Evolutionary conservation across 2,797 vertebrate genomes (phyloP), one percentile per base, ranked within the genome.

Genomic region (Ambastaia sidthimunki): DNA sequence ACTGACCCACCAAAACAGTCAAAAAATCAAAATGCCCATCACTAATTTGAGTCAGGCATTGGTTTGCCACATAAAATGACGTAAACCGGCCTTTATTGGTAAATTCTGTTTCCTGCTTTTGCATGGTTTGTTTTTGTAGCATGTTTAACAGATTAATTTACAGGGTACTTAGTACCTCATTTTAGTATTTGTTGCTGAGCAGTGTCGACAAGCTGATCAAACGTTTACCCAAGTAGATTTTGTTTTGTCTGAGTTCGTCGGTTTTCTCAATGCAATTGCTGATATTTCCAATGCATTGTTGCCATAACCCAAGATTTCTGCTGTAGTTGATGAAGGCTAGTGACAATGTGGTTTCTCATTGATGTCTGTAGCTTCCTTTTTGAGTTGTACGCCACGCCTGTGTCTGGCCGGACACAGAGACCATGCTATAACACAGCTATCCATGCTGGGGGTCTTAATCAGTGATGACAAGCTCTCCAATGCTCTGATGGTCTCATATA

Each of bases 301-400:
- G 73, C 80, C 65, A 92, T 93, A 90, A 93, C 91, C 85, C 88
- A 85, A 88, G 88, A 90, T 21, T 88, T 88, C 88, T 91, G 89
- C 90, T 89, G 88, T 93, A 93, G 92, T 91, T 88, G 90, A 91
- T 88, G 88, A 91, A 85, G 82, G 89, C 87, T 92, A 91, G 91
- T 88, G 91, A 93, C 89, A 93, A 93, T 94, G 93, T 94, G 93
- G 93, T 94, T 95, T 94, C 94, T 94, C 93, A 93, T 94, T 94
- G 92, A 92, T 91, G 92, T 93, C 90, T 93, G 89, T 91, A 87
- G 86, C 85, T 84, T 86, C 75, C 66, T 86, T 71, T 83, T 83
- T 87, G 88, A 88, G 88, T 84, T 83, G 82, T 87, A 85, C 83
- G 41, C 41, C 41, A 85, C 68, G 84, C 72, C 71, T 84, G 85